Conservation (phyloP, 1,140 invertebrate species). For the Brachionus calyciflorus region DNA sequence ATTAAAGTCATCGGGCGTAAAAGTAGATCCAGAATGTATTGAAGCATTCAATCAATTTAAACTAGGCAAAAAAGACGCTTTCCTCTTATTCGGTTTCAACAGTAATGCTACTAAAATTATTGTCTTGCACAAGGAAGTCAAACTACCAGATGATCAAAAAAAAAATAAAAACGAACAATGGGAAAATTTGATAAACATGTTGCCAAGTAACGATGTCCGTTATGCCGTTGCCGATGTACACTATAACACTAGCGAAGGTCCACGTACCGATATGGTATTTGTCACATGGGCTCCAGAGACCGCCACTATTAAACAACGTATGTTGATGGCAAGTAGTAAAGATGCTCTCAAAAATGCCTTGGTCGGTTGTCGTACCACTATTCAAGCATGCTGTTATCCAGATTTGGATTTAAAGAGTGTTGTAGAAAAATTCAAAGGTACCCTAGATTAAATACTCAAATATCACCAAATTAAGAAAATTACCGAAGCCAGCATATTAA, state of each 20-base stretch:
- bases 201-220: conserved; percentile 46
- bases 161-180: conserved; percentile 28
- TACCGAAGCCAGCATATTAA: not conserved
- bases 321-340: conserved; percentile 95
- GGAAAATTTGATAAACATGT: conserved; percentile 36
- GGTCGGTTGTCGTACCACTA: conserved; percentile 91
- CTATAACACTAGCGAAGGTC: conserved; percentile 44
- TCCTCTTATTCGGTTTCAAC: conserved; percentile 45
- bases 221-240: conserved; percentile 46
- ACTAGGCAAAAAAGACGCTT: conserved; percentile 43
- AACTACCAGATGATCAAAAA: conserved; percentile 10
- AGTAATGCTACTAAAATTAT: conserved; percentile 27
- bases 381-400: conserved; percentile 68
- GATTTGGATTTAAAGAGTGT: conserved; percentile 51
- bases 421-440: conserved; percentile 47
- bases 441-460: conserved; percentile 18
- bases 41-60: conserved; percentile 45
- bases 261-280: conserved; percentile 44
- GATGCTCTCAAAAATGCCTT: conserved; percentile 91
- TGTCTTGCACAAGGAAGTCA: conserved; percentile 6
- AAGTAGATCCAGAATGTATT: conserved; percentile 45
- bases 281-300: conserved; percentile 75
- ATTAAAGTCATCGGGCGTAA: conserved; percentile 48
- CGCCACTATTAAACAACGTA: conserved; percentile 96
- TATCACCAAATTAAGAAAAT: not conserved